Evolutionary conservation across 2,888 invertebrate genomes (phyloP).

Genomic region (Orgyia antiqua): DNA sequence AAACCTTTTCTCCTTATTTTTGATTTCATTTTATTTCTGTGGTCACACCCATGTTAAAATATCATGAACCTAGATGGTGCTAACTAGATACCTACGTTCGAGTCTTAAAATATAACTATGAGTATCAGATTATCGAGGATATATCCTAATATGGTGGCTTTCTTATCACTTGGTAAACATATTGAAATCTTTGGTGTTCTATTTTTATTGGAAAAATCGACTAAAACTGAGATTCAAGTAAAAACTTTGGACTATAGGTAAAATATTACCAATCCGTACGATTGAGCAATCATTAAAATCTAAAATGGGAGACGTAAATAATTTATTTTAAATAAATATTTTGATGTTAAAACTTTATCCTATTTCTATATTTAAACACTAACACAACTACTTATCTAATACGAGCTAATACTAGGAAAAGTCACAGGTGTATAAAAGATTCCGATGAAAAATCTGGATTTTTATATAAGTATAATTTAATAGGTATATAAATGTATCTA

Average conservation of each 20-base stretch:
- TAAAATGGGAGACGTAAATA: conserved; percentile 40
- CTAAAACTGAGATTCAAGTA: conserved; percentile 13
- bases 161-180: neutral
- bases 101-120: conserved; percentile 6
- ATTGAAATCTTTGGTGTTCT: neutral
- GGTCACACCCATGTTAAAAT: too few relatives aligned
- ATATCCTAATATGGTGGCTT: neutral
- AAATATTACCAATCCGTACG: conserved; percentile 39
- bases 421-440: conserved; percentile 69
- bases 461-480: conserved; percentile 54
- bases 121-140: conserved; percentile 2
- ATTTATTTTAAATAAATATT: conserved; percentile 28
- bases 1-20: too few relatives aligned
- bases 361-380: conserved; percentile 28
- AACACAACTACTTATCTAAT: conserved; percentile 51
- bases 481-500: conserved; percentile 62
- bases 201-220: conserved; percentile 3
- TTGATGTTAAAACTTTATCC: conserved; percentile 26
- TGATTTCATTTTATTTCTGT: too few relatives aligned
- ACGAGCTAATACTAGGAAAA: conserved; percentile 48
- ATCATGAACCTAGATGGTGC: too few relatives aligned
- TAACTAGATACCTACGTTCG: conserved; percentile 3
- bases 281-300: conserved; percentile 63
- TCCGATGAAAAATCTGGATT: conserved; percentile 59
- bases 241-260: conserved; percentile 36